phyloP scores from a whole-genome alignment of 2,888 invertebrate species.

The Drosophila lacicola region DNA sequence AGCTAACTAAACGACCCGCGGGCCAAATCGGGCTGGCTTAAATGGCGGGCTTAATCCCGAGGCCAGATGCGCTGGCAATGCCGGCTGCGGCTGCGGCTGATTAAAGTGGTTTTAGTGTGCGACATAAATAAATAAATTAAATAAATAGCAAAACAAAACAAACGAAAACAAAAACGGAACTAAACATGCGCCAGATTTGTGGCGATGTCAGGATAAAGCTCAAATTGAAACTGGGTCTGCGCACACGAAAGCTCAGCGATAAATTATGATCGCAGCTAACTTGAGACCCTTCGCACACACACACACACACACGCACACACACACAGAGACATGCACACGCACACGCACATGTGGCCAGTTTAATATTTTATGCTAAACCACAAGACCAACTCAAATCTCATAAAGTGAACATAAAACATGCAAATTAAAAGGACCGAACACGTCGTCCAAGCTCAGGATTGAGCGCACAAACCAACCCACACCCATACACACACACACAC shows the following conservation, averaged over 20 bases:
- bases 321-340: slow-evolving; percentile 2
- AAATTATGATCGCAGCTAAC: slow-evolving; percentile 75
- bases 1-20: slow-evolving; percentile 37
- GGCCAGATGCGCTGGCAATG: slow-evolving; percentile 60
- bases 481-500: slow-evolving; percentile 32
- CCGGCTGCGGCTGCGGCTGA: slow-evolving; percentile 46
- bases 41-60: slow-evolving; percentile 51
- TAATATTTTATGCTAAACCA: slow-evolving; percentile 79
- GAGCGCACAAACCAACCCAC: slow-evolving; percentile 23
- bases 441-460: slow-evolving; percentile 65
- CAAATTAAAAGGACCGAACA: slow-evolving; percentile 82
- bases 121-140: slow-evolving; percentile 76
- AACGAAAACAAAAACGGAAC: slow-evolving; percentile 46
- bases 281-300: slow-evolving; percentile 52
- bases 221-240: slow-evolving; percentile 69
- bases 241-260: slow-evolving; percentile 46
- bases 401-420: slow-evolving; percentile 82
- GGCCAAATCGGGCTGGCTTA: slow-evolving; percentile 42
- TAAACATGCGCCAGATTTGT: slow-evolving; percentile 52
- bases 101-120: slow-evolving; percentile 73
- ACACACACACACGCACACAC: slow-evolving; percentile 8
- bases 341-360: slow-evolving; percentile 63
- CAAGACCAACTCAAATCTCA: slow-evolving; percentile 77
- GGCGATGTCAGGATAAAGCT: slow-evolving; percentile 58
- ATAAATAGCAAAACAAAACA: slow-evolving; percentile 58